Conservation (phyloP, 2,113 vertebrate species). For the Calonectris borealis region DNA sequence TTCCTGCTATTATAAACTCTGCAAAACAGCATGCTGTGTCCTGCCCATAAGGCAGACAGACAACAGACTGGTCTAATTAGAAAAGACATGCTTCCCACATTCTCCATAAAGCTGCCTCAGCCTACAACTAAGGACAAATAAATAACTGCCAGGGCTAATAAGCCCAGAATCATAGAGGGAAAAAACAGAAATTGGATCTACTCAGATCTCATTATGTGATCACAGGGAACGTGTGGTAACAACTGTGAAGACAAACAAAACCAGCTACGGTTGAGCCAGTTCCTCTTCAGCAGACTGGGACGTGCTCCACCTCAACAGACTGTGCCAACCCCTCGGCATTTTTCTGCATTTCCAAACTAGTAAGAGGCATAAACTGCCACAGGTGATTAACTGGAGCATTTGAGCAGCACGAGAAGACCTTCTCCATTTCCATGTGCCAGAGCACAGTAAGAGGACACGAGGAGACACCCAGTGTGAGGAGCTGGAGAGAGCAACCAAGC, state of each 20-base stretch:
- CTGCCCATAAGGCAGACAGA: slow-evolving; percentile 65
- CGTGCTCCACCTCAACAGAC: background rate
- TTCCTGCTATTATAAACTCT: slow-evolving; percentile 1
- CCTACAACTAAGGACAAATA: slow-evolving; percentile 34
- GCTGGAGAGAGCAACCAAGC: background rate
- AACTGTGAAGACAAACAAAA: slow-evolving; percentile 19
- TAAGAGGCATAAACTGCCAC: background rate
- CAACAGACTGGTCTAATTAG: slow-evolving; percentile 63
- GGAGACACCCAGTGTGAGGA: background rate
- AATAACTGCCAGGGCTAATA: slow-evolving; percentile 32
- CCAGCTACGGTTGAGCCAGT: background rate
- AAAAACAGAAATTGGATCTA: background rate
- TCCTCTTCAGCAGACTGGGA: background rate
- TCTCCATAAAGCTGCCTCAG: slow-evolving; percentile 32
- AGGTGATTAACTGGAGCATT: background rate
- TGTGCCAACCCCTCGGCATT: background rate
- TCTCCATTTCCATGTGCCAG: background rate
- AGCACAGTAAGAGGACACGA: background rate
- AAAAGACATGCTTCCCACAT: slow-evolving; percentile 53
- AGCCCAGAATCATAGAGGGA: background rate
- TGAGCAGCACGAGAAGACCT: background rate
- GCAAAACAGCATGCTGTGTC: slow-evolving; percentile 21
- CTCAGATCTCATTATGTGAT: background rate
- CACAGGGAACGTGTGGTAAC: background rate
- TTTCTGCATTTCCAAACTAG: background rate